Base-by-base conservation (phyloP, 2,888 invertebrate genomes). In the Melanostoma scalare region DNA sequence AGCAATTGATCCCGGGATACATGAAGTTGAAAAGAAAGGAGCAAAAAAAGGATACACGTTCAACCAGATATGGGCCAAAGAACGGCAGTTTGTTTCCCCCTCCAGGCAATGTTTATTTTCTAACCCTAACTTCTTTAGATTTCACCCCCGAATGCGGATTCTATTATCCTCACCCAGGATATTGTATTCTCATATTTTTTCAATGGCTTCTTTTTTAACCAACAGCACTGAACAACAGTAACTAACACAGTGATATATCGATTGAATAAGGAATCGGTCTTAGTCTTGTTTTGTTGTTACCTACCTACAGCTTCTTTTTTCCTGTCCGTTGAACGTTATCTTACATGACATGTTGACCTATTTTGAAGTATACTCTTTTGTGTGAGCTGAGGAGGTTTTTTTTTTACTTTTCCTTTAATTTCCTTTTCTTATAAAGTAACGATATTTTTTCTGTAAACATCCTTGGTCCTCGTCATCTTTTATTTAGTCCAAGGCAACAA, bases 1-100 rank as follows among this genome's bases (percentile, higher is more conserved):
- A 79, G 50, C 79, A 79, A 80, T 71, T 80, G 75, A 80, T 71
- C 63, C 63, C 52, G 58, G 56, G 69, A 35, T 50, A 46, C 50
- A 65, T 20, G 30, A 40, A 71, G 56, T 65, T 52, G 55, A n/a
- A n/a, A 36, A 10, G 36, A 10, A 10, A 9, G n/a, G 36, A 58
- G 33, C 35, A 55, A 71, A 10, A 9, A 68, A 33, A n/a, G 55
- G 42, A 76, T 48, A 69, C 55, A 35, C 35, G 31, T 10, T 8
- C 9, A 10, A 3, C 31, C 58, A 58, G 31, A 71, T 56, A 20
- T 61, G 63, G 52, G 48, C 20, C 40, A 31, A 6, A 42, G 30
- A 42, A 42, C 38, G 36, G 30, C 42, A 42, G 10, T 38, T 48
- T 48, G 48, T 40, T 38, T 8, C 10, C 4, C 44, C 42, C 20